Evolutionary conservation across 2,113 vertebrate species (phyloP).

Genomic region (Hydropotes inermis): DNA sequence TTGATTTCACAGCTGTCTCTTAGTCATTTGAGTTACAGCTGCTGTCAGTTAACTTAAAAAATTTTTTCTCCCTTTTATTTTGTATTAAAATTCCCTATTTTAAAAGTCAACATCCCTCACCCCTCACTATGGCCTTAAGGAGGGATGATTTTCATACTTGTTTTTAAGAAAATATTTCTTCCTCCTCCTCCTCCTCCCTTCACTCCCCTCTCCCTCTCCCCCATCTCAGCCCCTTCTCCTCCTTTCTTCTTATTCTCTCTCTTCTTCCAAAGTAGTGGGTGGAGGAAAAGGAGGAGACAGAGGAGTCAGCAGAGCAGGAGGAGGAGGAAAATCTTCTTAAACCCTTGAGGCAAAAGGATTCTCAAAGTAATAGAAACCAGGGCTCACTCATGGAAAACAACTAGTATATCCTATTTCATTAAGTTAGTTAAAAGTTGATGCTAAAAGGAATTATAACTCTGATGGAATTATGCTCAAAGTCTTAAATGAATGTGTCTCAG

Average conservation of each 20-base stretch:
- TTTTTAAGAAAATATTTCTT: neutral
- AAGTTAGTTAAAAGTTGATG: conserved; percentile 2
- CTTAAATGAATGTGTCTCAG: neutral
- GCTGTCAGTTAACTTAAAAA: neutral
- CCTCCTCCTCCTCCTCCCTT: neutral
- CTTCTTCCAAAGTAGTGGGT: neutral
- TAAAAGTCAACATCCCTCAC: neutral
- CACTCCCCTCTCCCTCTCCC: fast-evolving
- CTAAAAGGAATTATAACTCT: neutral
- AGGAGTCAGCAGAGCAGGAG: neutral
- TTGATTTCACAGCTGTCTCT: conserved; percentile 18
- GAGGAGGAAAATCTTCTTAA: neutral
- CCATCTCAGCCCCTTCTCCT: neutral
- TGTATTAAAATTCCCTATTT: neutral
- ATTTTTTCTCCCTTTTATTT: fast-evolving
- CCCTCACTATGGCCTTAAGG: neutral
- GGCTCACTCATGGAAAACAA: neutral
- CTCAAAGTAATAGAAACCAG: neutral
- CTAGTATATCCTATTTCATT: neutral
- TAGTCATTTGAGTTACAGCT: neutral
- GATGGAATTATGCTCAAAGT: neutral
- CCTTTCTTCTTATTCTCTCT: too few relatives aligned
- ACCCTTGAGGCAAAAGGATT: neutral
- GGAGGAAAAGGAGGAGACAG: neutral
- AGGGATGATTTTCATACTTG: neutral